phyloP scores from a whole-genome alignment of 2,797 vertebrate genomes.

The Manis pentadactyla region DNA sequence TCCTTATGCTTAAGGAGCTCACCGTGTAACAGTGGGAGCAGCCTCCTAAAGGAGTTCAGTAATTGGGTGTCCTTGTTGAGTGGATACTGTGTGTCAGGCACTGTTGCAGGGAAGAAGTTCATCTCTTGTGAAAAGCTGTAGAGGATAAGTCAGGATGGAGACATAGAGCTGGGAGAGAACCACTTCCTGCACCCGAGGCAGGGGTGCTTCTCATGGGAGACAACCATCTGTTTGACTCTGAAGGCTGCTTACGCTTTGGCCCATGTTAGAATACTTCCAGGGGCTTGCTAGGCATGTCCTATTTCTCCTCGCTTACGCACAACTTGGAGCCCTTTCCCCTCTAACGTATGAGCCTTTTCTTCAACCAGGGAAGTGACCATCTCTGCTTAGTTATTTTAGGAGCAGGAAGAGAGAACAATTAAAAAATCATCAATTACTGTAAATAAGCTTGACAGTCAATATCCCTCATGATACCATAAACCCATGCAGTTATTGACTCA shows the following conservation, averaged over 20 bases:
- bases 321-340: neutral
- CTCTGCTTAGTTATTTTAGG: conserved; percentile 63
- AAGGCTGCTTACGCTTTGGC: neutral
- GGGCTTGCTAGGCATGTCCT: neutral
- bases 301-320: neutral
- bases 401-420: conserved; percentile 70
- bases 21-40: neutral
- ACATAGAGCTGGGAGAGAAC: neutral
- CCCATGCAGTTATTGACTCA: conserved; percentile 63
- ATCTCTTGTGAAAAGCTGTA: neutral
- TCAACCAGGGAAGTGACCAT: conserved; percentile 6
- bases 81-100: neutral
- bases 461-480: conserved; percentile 72
- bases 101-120: neutral
- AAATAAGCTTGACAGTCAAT: conserved; percentile 79
- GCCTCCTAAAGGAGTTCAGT: neutral
- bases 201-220: neutral
- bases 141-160: neutral
- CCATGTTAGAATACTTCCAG: neutral
- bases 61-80: neutral
- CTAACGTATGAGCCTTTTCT: neutral
- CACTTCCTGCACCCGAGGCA: neutral
- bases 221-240: neutral
- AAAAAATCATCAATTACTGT: conserved; percentile 77
- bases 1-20: neutral